A percentile compares a stretch with the other conserved stretches of the same genome.
These are phyloP conservation scores for Hydropsyche tenuis DNA, from an alignment of 1,140 invertebrate species.

Conservation along the genomic window DNA sequence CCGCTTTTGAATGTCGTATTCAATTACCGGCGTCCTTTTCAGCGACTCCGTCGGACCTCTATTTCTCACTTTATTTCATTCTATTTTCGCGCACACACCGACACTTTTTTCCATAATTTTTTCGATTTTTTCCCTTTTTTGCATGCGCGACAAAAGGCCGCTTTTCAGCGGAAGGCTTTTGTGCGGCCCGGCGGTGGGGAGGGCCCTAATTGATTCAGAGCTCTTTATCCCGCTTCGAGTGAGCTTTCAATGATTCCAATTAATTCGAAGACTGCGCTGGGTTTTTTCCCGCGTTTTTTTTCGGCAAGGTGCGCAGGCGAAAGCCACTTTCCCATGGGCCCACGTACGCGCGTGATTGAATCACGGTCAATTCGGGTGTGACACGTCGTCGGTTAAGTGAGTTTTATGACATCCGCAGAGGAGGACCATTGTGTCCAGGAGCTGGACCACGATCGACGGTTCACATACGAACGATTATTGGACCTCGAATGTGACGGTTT, in stretches of 20 bases:
- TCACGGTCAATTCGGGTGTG: conserved; percentile 29
- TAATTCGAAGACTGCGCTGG: conserved; percentile 21
- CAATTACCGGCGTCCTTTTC: conserved; percentile 33
- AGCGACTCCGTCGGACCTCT: conserved; percentile 3
- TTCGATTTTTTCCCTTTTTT: conserved; percentile 27
- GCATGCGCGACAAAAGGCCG: conserved; percentile 32
- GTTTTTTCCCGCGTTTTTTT: no score
- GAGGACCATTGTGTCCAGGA: conserved; percentile 26
- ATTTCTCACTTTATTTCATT: no score
- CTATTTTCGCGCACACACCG: no score
- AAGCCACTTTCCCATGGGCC: conserved; percentile 23
- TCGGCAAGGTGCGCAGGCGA: neutral
- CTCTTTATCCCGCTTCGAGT: conserved; percentile 20
- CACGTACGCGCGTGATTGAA: conserved; percentile 21
- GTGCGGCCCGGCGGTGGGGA: no score
- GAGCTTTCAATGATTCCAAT: conserved; percentile 27
- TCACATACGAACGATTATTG: neutral
- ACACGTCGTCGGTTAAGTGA: conserved; percentile 37
- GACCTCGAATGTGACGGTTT: no score
- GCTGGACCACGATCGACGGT: neutral
- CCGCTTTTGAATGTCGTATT: conserved; percentile 32
- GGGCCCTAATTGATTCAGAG: conserved; percentile 31
- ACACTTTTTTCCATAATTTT: no score
- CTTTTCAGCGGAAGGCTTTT: conserved; percentile 27
- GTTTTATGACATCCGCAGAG: conserved; percentile 40